Conservation (phyloP, 2,888 invertebrate species). For the Drosophila paranaensis region DNA sequence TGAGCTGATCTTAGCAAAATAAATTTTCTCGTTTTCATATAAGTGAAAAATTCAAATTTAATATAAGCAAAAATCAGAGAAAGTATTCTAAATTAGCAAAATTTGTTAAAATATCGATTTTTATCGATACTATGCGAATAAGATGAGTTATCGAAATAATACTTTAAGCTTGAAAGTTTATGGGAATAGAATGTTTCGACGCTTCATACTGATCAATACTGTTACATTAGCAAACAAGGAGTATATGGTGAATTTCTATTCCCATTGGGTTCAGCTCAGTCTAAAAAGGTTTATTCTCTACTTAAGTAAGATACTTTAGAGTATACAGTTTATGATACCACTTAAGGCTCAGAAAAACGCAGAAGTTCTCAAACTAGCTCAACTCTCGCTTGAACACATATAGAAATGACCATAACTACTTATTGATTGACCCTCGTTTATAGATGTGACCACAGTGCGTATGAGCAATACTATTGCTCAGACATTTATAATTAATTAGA, state of each 20-base stretch:
- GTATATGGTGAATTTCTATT: no score
- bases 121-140: no score
- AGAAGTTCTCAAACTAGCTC: background rate
- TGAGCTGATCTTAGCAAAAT: no score
- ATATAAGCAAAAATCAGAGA: no score
- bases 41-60: background rate
- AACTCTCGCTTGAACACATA: background rate
- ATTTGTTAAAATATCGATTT: no score
- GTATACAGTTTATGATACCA: background rate
- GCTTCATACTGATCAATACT: no score
- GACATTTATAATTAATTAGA: constrained; percentile 51
- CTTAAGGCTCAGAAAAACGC: background rate
- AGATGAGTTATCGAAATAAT: no score
- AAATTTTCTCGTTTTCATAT: no score
- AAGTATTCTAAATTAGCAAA: no score
- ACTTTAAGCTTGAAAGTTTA: no score
- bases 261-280: background rate
- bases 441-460: constrained; percentile 57
- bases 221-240: no score
- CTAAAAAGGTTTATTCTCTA: background rate
- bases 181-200: no score
- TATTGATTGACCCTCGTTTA: constrained; percentile 25
- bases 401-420: background rate
- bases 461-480: constrained; percentile 68
- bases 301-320: background rate